Base-by-base conservation (phyloP, 1,140 invertebrate species). In the Orius insidiosus region DNA sequence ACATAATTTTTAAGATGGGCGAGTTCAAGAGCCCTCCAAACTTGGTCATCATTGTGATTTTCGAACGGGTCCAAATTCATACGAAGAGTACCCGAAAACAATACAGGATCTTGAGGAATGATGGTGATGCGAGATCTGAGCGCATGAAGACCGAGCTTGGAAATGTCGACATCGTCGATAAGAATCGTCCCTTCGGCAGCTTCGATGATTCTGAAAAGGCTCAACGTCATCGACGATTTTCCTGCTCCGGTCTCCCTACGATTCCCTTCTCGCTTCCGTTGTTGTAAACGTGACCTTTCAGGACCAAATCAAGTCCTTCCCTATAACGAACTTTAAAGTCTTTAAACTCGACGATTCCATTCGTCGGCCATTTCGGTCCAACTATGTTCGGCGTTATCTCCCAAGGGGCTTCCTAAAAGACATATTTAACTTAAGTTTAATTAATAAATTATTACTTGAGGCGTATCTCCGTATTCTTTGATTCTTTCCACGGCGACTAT, bases 81-180 rank as follows among this genome's bases (percentile, higher is more conserved):
- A 38, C 79, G 69, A 48, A 92, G 59, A 32, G 76, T 79, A 44
- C 86, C 85, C 31, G 83, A 85, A 64, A 92, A 92, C 41, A 93
- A 64, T 46, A 90, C 80, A 2, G 85, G 86, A 68, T 93, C 86
- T 67, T 86, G 84, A 38, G 84, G 84, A 62, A 95, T 93, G 56
- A 94, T 93, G 10, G 90, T 95, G 15, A 97, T 68, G 52, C 81
- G 70, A 8, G 79, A 76, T 45, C 94, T 70, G 15, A 98, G 63
- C 52, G 86, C 77, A 60, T 96, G 87, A 3, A n/a, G 72, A 24
- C 90, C 90, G 51, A 98, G 68, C 7, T 72, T 72, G 1, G 79
- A 65, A 52, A 98, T 92, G 59, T 95, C 78, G 9, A 88, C 59
- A 34, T 77, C 82, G 65, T 98, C 95, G 48, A 98, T 93, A n/a